phyloP scores from a whole-genome alignment of 92 coral and sea anemone genomes.

The Scolanthus callimorphus region DNA sequence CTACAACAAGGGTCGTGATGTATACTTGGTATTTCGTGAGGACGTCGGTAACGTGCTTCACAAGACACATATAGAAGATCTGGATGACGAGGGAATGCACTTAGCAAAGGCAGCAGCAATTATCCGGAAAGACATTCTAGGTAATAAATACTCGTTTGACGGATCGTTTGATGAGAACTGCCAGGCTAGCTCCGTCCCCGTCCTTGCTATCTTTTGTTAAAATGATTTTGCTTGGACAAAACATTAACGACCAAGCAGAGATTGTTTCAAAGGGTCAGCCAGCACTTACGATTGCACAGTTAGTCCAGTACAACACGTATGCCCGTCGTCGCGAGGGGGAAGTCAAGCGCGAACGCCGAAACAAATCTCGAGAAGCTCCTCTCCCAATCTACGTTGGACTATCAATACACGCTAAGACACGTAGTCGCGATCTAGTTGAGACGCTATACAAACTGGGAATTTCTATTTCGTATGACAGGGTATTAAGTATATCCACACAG shows the following conservation, averaged over 20 bases:
- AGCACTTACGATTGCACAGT: slow-evolving; percentile 39
- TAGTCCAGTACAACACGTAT: slow-evolving; percentile 27
- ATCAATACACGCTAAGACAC: too few relatives aligned
- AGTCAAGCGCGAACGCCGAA: too few relatives aligned
- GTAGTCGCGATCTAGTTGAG: too few relatives aligned
- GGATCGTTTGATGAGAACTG: slow-evolving; percentile 40
- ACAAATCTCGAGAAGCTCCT: too few relatives aligned
- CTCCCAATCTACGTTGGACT: too few relatives aligned
- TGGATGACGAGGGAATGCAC: slow-evolving; percentile 38
- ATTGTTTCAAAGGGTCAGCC: slow-evolving; percentile 31
- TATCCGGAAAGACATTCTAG: slow-evolving; percentile 29
- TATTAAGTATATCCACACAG: too few relatives aligned
- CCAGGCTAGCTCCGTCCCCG: slow-evolving; percentile 40
- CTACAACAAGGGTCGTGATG: slow-evolving; percentile 37
- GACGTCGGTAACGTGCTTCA: slow-evolving; percentile 47
- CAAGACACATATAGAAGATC: slow-evolving; percentile 23
- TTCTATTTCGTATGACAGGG: too few relatives aligned
- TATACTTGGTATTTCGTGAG: too few relatives aligned
- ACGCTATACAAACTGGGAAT: too few relatives aligned
- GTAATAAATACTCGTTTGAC: slow-evolving; percentile 21
- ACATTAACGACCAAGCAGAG: slow-evolving; percentile 34
- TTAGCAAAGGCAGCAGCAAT: slow-evolving; percentile 55
- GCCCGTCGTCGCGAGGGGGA: too few relatives aligned
- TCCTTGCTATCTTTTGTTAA: slow-evolving; percentile 27
- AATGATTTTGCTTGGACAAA: slow-evolving; percentile 32